Conservation (phyloP, 2,888 invertebrate species). For the Euzophera pinguis region DNA sequence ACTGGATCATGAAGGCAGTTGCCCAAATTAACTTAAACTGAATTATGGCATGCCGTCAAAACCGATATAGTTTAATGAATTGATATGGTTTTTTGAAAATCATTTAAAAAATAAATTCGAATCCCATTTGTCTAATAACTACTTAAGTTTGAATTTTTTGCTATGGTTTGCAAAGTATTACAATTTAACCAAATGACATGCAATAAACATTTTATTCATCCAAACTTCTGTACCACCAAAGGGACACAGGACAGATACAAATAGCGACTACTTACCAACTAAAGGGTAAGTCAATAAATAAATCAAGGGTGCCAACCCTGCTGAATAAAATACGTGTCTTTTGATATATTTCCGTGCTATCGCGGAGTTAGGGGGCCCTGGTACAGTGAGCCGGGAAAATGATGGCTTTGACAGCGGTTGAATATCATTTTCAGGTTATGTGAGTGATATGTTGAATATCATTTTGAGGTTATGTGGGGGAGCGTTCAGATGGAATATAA, state of each 20-base stretch:
- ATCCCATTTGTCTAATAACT: too few relatives aligned
- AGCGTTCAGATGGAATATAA: neutral
- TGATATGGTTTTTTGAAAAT: too few relatives aligned
- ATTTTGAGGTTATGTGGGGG: neutral
- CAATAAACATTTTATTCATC: too few relatives aligned
- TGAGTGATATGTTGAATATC: neutral
- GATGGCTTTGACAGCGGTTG: conserved; percentile 6
- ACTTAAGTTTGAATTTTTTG: too few relatives aligned
- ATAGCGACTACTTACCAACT: conserved; percentile 16
- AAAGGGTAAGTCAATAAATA: conserved; percentile 51
- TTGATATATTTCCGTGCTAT: conserved; percentile 64
- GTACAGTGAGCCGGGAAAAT: conserved; percentile 29
- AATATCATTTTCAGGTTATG: conserved; percentile 4
- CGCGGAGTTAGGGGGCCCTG: conserved; percentile 44
- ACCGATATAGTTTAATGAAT: too few relatives aligned
- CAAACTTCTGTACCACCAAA: neutral
- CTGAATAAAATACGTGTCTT: conserved; percentile 69
- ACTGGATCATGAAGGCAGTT: too few relatives aligned
- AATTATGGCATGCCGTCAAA: too few relatives aligned
- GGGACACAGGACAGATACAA: conserved; percentile 15
- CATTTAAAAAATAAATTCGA: too few relatives aligned
- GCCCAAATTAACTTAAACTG: too few relatives aligned
- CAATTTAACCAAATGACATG: too few relatives aligned
- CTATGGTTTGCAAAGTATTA: too few relatives aligned
- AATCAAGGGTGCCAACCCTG: conserved; percentile 49